Percentiles rank a stretch among this genome's conserved stretches.
phyloP scores from a whole-genome alignment of 2,888 invertebrate genomes.

The Aphodius sticticus region DNA sequence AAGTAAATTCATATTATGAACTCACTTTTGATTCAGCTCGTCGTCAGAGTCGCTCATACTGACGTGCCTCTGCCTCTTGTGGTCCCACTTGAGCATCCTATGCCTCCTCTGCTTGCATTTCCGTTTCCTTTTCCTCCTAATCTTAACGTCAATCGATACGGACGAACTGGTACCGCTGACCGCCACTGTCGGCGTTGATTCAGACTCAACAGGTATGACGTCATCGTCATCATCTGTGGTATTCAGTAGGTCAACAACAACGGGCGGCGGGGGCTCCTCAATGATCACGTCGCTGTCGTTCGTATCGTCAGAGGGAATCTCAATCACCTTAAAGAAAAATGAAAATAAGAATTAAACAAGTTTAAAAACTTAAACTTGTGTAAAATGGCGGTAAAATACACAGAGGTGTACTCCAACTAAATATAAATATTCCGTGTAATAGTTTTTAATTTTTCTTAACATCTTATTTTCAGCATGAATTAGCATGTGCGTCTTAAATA shows the following conservation, averaged over 20 bases:
- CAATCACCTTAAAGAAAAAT: conserved; percentile 41
- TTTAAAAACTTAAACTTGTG: neutral
- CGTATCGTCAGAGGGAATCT: conserved; percentile 48
- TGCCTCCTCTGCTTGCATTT: conserved; percentile 1
- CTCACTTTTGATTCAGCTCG: neutral
- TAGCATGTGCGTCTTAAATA: too few species aligned
- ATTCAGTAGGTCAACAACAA: conserved; percentile 44
- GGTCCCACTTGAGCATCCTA: neutral
- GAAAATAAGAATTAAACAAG: neutral
- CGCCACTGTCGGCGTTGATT: neutral
- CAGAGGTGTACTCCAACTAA: too few species aligned
- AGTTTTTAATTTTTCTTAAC: too few species aligned
- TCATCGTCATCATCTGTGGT: conserved; percentile 40
- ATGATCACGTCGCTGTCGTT: conserved; percentile 51
- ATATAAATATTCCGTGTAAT: too few species aligned
- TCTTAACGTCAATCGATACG: conserved; percentile 5
- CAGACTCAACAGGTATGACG: conserved; percentile 30
- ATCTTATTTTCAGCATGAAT: too few species aligned
- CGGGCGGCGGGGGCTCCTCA: conserved; percentile 47
- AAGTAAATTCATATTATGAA: neutral
- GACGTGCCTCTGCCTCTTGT: neutral
- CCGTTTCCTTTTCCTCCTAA: conserved; percentile 26
- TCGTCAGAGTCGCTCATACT: neutral
- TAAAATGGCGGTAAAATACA: neutral
- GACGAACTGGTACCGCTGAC: neutral